Evolutionary conservation across 2,797 vertebrate genomes (phyloP).

Genomic region (Pseudocheirus occidentalis): DNA sequence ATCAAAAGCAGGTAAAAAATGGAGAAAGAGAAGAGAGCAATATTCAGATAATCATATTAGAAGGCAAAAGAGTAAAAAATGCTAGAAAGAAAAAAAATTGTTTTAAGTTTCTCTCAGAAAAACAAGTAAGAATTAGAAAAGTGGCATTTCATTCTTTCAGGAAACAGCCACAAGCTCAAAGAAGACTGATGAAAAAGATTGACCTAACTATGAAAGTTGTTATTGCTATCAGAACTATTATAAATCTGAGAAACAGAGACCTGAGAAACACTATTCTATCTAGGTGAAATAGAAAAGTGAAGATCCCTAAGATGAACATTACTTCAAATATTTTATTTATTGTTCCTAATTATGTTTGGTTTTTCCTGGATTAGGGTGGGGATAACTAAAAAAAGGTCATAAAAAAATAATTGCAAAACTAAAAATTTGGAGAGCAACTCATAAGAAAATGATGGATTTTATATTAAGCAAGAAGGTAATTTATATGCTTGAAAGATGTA

Average conservation of each 20-base stretch:
- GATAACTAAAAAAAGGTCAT: not conserved
- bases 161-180: slow-evolving; percentile 46
- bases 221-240: slow-evolving; percentile 32
- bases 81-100: not conserved
- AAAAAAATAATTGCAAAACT: slow-evolving; percentile 36
- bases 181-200: slow-evolving; percentile 33
- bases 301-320: slow-evolving; percentile 16
- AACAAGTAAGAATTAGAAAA: slow-evolving; percentile 53
- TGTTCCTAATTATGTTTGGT: slow-evolving; percentile 34
- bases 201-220: slow-evolving; percentile 12
- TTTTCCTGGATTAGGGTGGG: not conserved
- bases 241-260: not conserved
- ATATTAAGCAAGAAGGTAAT: slow-evolving; percentile 18
- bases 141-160: slow-evolving; percentile 42
- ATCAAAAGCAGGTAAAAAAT: slow-evolving; percentile 41
- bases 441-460: slow-evolving; percentile 39
- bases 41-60: slow-evolving; percentile 9
- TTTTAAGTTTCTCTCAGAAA: slow-evolving; percentile 53
- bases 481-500: not conserved
- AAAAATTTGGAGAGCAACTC: slow-evolving; percentile 42
- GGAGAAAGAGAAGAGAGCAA: slow-evolving; percentile 27
- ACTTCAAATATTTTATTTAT: slow-evolving; percentile 3
- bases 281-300: slow-evolving; percentile 45
- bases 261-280: slow-evolving; percentile 49
- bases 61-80: slow-evolving; percentile 31